A percentile compares a stretch with the other conserved stretches of the same genome.
phyloP scores from a whole-genome alignment of 2,888 invertebrate genomes.

The Acanthococcus lagerstroemiae region DNA sequence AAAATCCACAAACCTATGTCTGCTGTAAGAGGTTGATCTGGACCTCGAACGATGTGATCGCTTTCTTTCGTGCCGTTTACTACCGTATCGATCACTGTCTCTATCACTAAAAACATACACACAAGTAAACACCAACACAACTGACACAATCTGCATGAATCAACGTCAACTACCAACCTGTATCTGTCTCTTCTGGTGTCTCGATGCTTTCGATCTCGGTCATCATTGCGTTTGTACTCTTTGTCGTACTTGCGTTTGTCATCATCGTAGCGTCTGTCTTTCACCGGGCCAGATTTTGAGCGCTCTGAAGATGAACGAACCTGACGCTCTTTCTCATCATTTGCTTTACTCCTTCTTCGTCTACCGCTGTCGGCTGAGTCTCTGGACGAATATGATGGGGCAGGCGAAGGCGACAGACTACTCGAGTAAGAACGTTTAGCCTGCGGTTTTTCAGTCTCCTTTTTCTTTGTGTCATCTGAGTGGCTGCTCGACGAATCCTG shows the following conservation, averaged over 20 bases:
- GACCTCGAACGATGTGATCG: slow-evolving; percentile 23
- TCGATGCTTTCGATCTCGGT: not conserved
- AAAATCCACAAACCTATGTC: slow-evolving; percentile 9
- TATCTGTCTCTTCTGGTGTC: not conserved
- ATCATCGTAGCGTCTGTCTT: slow-evolving; percentile 3
- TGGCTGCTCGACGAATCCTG: slow-evolving; percentile 14
- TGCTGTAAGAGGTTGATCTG: slow-evolving; percentile 10
- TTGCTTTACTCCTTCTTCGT: not conserved
- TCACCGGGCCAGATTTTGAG: slow-evolving; percentile 6
- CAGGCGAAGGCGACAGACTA: slow-evolving; percentile 16
- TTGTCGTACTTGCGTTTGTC: slow-evolving; percentile 2
- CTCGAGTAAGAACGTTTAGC: slow-evolving; percentile 5
- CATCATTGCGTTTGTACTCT: slow-evolving; percentile 10
- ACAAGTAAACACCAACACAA: not conserved
- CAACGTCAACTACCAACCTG: not conserved
- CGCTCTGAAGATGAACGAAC: not conserved
- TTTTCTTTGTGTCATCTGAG: not conserved
- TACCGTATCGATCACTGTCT: not conserved
- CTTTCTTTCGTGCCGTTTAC: slow-evolving; percentile 7
- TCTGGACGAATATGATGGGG: slow-evolving; percentile 9
- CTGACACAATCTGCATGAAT: too few relatives aligned
- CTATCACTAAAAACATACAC: not conserved
- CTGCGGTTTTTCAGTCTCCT: not conserved
- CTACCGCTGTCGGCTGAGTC: slow-evolving; percentile 4
- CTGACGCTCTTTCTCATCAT: not conserved